These are phyloP conservation scores for Diplogasteroides magnus DNA, from an alignment of 1,140 invertebrate genomes.

Conservation along the genomic window DNA sequence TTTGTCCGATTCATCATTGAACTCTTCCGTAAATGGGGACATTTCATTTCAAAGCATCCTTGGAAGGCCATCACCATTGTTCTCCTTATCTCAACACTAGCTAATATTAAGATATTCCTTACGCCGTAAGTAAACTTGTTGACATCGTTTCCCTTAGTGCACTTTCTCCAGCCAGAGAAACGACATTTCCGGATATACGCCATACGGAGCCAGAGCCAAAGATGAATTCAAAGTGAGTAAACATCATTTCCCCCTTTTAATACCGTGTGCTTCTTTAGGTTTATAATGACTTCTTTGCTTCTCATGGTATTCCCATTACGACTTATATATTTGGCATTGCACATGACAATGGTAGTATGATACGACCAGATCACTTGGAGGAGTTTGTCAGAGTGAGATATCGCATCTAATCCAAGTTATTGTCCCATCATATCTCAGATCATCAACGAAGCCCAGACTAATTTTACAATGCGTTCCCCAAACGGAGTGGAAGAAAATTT, in stretches of 20 bases:
- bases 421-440: conserved; percentile 40
- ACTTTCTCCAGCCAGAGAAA: conserved; percentile 45
- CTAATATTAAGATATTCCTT: conserved; percentile 37
- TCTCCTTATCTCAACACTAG: conserved; percentile 45
- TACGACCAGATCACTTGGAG: conserved; percentile 43
- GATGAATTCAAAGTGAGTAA: conserved; percentile 37
- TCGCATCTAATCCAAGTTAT: no score
- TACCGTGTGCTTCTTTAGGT: conserved; percentile 3
- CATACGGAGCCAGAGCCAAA: conserved; percentile 50
- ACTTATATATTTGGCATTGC: conserved; percentile 47
- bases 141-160: no score
- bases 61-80: conserved; percentile 52
- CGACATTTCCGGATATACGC: conserved; percentile 52
- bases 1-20: conserved; percentile 49
- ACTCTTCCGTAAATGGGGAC: conserved; percentile 44
- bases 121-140: conserved; percentile 36
- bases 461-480: conserved; percentile 41
- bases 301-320: conserved; percentile 33
- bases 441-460: conserved; percentile 38
- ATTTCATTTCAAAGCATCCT: conserved; percentile 46
- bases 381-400: conserved; percentile 38
- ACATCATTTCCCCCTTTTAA: conserved; percentile 18
- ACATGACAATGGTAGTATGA: conserved; percentile 49
- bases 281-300: background rate
- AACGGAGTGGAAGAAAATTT: no score